phyloP scores from a whole-genome alignment of 1,140 invertebrate species.

The Drosophila busckii region DNA sequence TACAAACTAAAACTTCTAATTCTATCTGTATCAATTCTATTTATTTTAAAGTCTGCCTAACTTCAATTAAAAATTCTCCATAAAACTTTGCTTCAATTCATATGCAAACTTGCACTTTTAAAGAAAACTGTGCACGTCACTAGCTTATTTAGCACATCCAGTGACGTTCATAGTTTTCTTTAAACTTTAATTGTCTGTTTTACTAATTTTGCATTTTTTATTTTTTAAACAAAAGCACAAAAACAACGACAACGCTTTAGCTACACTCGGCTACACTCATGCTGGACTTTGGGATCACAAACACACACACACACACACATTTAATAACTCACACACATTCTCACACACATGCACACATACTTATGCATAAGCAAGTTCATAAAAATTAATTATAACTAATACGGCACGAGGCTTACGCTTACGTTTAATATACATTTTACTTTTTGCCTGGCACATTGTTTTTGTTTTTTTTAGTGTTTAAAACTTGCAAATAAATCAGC shows the following conservation, averaged over 20 bases:
- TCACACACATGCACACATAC: conserved; percentile 12
- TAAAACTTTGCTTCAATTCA: not conserved
- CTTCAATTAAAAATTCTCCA: too few species aligned
- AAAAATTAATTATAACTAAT: conserved; percentile 20
- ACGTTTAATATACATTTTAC: conserved; percentile 5
- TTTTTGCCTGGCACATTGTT: not conserved
- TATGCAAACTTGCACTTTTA: conserved; percentile 12
- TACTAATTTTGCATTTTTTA: conserved; percentile 64
- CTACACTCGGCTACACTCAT: conserved; percentile 42
- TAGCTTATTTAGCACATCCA: conserved; percentile 27
- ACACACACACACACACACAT: conserved; percentile 1
- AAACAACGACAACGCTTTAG: conserved; percentile 21
- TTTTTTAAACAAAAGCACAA: conserved; percentile 48
- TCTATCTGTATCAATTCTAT: too few species aligned
- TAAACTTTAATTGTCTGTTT: conserved; percentile 27
- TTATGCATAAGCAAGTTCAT: conserved; percentile 18
- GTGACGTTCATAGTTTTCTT: conserved; percentile 34
- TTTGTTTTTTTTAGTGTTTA: conserved; percentile 18
- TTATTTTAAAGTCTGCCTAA: too few species aligned
- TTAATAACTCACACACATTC: conserved; percentile 18
- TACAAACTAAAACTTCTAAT: too few species aligned
- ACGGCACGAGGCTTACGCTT: conserved; percentile 24
- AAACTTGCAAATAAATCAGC: conserved; percentile 23
- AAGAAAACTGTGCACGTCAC: conserved; percentile 33
- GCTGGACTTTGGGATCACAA: conserved; percentile 59